Percentiles rank a stretch among this genome's conserved stretches.
Conservation (phyloP, 2,888 invertebrate species). For the Drosophila kambysellisi region DNA sequence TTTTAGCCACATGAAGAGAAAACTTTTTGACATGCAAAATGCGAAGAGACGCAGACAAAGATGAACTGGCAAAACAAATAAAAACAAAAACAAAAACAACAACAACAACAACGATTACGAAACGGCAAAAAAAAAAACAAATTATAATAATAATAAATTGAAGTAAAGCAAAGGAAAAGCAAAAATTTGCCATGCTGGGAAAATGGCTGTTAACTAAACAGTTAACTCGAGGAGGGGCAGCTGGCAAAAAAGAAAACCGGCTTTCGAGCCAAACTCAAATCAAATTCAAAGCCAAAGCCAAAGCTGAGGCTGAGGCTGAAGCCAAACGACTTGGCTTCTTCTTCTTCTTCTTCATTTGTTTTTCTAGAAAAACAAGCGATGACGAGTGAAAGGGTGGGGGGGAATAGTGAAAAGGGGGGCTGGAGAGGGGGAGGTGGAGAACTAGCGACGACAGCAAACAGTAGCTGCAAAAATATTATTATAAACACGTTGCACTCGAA, state of each 20-base stretch:
- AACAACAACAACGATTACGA: slow-evolving; percentile 59
- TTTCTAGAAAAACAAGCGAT: slow-evolving; percentile 33
- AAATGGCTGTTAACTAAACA: slow-evolving; percentile 51
- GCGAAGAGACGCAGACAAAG: slow-evolving; percentile 51
- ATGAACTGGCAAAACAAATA: slow-evolving; percentile 21
- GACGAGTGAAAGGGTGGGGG: background rate
- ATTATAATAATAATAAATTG: slow-evolving; percentile 11
- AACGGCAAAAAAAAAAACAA: slow-evolving; percentile 43
- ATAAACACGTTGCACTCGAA: slow-evolving; percentile 63
- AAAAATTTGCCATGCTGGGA: slow-evolving; percentile 58
- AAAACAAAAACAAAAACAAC: no score
- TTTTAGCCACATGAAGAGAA: slow-evolving; percentile 64
- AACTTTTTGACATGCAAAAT: slow-evolving; percentile 72
- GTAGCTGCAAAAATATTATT: slow-evolving; percentile 60
- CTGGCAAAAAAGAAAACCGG: slow-evolving; percentile 53
- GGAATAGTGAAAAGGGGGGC: background rate
- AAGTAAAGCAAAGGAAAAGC: slow-evolving; percentile 33
- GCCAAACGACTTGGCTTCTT: slow-evolving; percentile 52
- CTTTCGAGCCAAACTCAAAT: slow-evolving; percentile 44
- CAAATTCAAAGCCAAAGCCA: slow-evolving; percentile 17
- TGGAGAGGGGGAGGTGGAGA: background rate
- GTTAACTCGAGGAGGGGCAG: slow-evolving; percentile 40
- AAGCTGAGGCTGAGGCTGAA: slow-evolving; percentile 10
- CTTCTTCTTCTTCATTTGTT: slow-evolving; percentile 15
- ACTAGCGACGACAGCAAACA: slow-evolving; percentile 44